Evolutionary conservation across 2,797 vertebrate species (phyloP), one percentile per base, ranked within the genome.

Genomic region (Gymnodraco acuticeps): DNA sequence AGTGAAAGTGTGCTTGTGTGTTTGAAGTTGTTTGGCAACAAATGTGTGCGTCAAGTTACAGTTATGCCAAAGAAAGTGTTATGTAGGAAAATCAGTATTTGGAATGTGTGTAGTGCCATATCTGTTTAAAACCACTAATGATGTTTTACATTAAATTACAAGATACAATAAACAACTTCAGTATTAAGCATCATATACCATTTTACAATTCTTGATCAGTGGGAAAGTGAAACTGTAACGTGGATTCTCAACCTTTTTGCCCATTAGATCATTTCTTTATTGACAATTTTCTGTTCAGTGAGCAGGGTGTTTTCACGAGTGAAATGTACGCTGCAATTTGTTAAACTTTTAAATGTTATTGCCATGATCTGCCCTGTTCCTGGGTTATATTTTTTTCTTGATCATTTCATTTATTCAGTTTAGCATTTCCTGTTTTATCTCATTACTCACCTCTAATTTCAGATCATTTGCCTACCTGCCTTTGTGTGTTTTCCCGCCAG

Each of bases 1-100:
- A 58, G 20, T 65, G 20, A 70, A 67, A 47, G 2, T 52, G 41
- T 17, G 47, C 56, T 67, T 65, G 56, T 52, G 61, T 69, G 1
- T 75, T 70, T 78, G 20, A 77, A 77, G 73, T 66, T 81, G 73
- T 66, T 81, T 59, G 60, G 50, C 52, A 71, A 43, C 62, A 16
- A 19, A 45, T 68, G 75, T 75, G 41, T 52, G 46, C 4, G 10
- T 8, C 15, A 51, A 54, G 17, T 75, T 80, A 64, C 42, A 4
- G 60, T 58, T 72, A 78, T 42, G 51, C 27, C 56, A 68, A 70
- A 60, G 68, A 68, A 71, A 63, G 52, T 50, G 43, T 48, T 6
- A 0, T 48, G 47, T 55, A 69, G 45, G 31, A 23, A 33, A 78
- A 63, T 54, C 20, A 20, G 38, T 65, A 19, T 68, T 67, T 78